These are phyloP conservation scores for Sylvilagus bachmani DNA, from an alignment of 2,113 vertebrate species.

Conservation along the genomic window DNA sequence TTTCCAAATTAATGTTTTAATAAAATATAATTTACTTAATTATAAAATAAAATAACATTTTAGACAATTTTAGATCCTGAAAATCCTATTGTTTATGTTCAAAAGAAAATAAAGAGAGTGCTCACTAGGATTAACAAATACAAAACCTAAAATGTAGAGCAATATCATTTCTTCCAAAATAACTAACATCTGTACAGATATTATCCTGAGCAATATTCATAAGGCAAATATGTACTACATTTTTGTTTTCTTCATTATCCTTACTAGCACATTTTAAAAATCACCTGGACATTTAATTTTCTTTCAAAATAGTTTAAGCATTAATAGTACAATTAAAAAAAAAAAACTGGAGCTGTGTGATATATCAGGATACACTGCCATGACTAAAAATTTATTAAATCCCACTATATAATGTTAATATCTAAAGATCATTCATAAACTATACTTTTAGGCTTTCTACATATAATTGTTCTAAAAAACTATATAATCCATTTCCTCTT, in stretches of 20 bases:
- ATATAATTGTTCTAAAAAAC: constrained; percentile 1
- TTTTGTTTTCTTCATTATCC: constrained; percentile 27
- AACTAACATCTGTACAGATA: constrained; percentile 78
- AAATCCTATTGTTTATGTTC: constrained; percentile 7
- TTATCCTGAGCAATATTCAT: constrained; percentile 65
- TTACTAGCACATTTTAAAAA: constrained; percentile 55
- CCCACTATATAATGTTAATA: not conserved
- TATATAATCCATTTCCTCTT: not conserved
- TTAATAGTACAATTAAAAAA: not conserved
- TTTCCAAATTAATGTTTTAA: constrained; percentile 38
- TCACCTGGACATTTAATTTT: constrained; percentile 54
- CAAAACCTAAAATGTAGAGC: not conserved
- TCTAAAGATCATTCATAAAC: constrained; percentile 8
- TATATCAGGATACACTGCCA: constrained; percentile 45
- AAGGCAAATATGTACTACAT: constrained; percentile 73
- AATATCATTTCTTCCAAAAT: constrained; percentile 81
- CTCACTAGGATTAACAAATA: constrained; percentile 29
- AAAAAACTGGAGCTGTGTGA: constrained; percentile 22
- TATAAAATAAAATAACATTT: not conserved
- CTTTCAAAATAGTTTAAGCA: constrained; percentile 54
- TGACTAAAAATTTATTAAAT: constrained; percentile 62
- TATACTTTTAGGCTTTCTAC: constrained; percentile 18
- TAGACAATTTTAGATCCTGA: not conserved
- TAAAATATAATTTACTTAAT: constrained; percentile 23
- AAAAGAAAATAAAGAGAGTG: not conserved